A percentile compares a stretch with the other conserved stretches of the same genome.
Conservation (phyloP, 1,140 invertebrate species). For the Lanistes nyassanus region DNA sequence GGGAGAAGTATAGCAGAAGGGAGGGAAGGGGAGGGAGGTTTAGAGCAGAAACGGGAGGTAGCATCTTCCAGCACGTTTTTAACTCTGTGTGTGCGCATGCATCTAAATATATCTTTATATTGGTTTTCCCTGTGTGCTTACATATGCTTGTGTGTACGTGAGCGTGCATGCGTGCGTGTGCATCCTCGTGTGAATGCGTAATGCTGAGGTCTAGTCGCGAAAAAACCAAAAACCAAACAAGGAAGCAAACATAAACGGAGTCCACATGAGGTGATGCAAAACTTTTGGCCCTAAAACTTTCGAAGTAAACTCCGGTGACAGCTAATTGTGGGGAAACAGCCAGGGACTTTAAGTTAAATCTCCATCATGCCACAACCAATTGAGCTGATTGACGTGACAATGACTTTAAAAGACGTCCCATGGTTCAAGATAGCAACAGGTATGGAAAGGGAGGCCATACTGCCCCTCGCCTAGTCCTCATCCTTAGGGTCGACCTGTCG, state of each 20-base stretch:
- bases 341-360: no score
- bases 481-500: no score
- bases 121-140: not conserved
- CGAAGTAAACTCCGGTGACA: not conserved
- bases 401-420: no score
- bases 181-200: not conserved
- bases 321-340: not conserved
- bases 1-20: no score
- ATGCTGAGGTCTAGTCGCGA: no score
- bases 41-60: not conserved
- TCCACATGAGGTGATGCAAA: not conserved
- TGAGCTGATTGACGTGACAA: no score
- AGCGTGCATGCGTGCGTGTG: conserved; percentile 1
- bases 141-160: conserved; percentile 6
- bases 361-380: no score
- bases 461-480: no score
- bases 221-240: no score
- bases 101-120: not conserved
- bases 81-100: not conserved
- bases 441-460: no score
- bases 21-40: not conserved
- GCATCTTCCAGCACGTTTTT: not conserved
- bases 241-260: not conserved
- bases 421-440: no score
- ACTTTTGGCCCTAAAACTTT: not conserved